Evolutionary conservation across 2,797 vertebrate genomes (phyloP).

Genomic region (Coracias cyanogaster): DNA sequence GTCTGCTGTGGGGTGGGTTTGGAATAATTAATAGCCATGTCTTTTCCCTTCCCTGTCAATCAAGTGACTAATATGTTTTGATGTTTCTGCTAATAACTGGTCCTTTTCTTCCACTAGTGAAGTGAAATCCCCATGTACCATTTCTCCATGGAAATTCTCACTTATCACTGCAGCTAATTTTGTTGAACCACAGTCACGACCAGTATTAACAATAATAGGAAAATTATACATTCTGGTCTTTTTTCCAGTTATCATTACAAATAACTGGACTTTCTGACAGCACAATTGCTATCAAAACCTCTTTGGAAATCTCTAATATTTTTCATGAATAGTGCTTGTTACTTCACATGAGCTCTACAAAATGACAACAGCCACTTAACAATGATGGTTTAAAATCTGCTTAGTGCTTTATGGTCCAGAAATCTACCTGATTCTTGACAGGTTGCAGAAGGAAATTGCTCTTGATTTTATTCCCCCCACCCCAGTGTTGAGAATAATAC

Average conservation of each 20-base stretch:
- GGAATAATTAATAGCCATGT: background rate
- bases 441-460: background rate
- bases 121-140: background rate
- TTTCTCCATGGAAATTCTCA: background rate
- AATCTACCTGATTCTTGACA: background rate
- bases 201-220: background rate
- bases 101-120: background rate
- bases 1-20: background rate
- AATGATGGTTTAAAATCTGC: background rate
- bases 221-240: background rate
- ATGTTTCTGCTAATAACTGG: background rate
- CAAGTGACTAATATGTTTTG: background rate
- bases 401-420: background rate
- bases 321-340: constrained; percentile 13
- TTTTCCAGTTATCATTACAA: background rate
- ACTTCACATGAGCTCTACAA: background rate
- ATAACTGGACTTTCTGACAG: background rate
- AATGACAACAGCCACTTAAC: background rate
- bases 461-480: background rate
- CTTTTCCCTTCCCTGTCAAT: background rate
- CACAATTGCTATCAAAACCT: background rate
- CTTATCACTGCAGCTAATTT: background rate
- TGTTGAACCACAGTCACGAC: background rate
- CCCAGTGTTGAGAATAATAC: background rate
- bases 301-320: background rate